Evolutionary conservation across 2,113 vertebrate species (phyloP).

Genomic region (Ploceus nigricollis): DNA sequence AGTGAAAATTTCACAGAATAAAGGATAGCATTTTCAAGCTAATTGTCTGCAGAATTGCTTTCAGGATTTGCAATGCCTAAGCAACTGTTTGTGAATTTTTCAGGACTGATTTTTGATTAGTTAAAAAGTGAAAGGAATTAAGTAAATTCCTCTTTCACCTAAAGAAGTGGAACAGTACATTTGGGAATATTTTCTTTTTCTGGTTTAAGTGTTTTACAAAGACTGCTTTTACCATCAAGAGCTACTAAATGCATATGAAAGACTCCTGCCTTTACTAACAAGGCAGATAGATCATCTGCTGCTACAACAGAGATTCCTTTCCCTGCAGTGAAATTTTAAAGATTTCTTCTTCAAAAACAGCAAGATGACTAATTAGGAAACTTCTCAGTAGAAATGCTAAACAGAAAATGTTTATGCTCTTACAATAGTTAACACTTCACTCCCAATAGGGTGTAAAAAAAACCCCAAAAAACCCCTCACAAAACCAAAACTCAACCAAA

Average conservation of each 20-base stretch:
- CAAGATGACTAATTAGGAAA: constrained; percentile 37
- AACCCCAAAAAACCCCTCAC: fast-evolving
- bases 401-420: not conserved
- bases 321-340: constrained; percentile 14
- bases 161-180: not conserved
- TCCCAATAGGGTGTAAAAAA: not conserved
- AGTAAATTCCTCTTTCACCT: not conserved
- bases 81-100: not conserved
- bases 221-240: constrained; percentile 1
- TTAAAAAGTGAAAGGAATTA: not conserved
- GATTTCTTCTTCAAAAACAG: constrained; percentile 5
- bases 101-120: not conserved
- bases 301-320: not conserved
- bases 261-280: not conserved
- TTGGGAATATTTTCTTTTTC: not conserved
- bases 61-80: not conserved
- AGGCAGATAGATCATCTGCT: not conserved
- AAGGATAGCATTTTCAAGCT: not conserved
- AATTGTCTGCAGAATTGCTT: not conserved
- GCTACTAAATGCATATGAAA: not conserved
- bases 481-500: not conserved
- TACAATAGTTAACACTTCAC: not conserved
- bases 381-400: not conserved
- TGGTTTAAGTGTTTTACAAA: not conserved
- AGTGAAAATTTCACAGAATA: not conserved